Evolutionary conservation across 2,888 invertebrate species (phyloP), one percentile per base, ranked within the genome.

Genomic region (Bellardia pandia): DNA sequence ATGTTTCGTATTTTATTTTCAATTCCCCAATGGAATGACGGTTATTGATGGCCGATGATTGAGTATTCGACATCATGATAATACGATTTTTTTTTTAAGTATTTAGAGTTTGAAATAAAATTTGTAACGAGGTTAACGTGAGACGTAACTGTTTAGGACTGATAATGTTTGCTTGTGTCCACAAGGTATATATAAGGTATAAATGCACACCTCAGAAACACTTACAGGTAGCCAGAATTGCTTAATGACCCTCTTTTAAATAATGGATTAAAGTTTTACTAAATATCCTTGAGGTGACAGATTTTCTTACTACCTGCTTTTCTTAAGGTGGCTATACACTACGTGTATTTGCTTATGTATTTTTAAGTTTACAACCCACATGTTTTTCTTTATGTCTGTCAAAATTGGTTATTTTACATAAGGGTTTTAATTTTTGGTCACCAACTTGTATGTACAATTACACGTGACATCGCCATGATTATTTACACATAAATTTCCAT

Each of bases 1-100:
- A 7, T 5, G 16, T 5, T 71, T 92, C 92, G 13, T 91, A 92
- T 9, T 90, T 91, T 48, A 90, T 89, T 48, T 90, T 91, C 45
- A 92, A 56, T 23, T 91, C 90, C 56, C 84, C 86, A 4, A 88
- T 90, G 1, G 86, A 85, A 77, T 69, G 69, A 5, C 48, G 48
- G 40, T 51, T 60, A 8, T 51, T 79, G 30, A 51, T 51, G 6
- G 13, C 11, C 11, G 56, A 16, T 37, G 23, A 11, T 23, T 60
- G 14, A 1, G 5, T 7, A 0, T 56, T 45, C 8, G 33, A 58
- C 6, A 51, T n/a, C 51, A 69, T 84, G 62, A 9, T 40, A 37
- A 37, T 23, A 51, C 16, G 14, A 13, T 23, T 62, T 42, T 64
- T n/a, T n/a, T n/a, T 45, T 37, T 2, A 42, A 8, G 3, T 7